Evolutionary conservation across 2,888 invertebrate genomes (phyloP).

Genomic region (Tachina fera): DNA sequence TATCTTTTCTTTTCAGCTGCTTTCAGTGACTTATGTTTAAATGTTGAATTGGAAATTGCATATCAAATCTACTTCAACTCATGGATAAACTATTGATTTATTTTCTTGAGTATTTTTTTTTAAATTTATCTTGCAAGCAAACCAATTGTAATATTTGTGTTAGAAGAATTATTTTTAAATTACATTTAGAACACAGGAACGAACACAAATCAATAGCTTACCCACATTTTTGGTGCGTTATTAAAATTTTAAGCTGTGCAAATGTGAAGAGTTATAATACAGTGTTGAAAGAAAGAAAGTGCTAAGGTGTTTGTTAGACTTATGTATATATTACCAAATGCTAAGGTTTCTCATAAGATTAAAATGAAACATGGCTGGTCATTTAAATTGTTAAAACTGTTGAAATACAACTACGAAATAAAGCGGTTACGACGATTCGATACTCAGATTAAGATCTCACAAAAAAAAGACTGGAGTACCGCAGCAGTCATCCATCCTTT

Average conservation of each 20-base stretch:
- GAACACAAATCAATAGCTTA: conserved; percentile 84
- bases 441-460: too few relatives aligned
- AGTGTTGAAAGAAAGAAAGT: neutral
- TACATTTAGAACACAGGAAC: conserved; percentile 76
- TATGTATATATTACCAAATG: too few relatives aligned
- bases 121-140: neutral
- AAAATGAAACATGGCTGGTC: too few relatives aligned
- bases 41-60: neutral
- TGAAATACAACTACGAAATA: too few relatives aligned
- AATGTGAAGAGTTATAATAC: neutral
- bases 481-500: too few relatives aligned
- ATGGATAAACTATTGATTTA: conserved; percentile 88
- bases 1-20: conserved; percentile 86
- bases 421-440: too few relatives aligned
- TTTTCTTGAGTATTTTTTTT: neutral
- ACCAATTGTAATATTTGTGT: conserved; percentile 1
- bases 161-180: neutral
- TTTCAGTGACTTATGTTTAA: too few relatives aligned
- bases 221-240: conserved; percentile 75
- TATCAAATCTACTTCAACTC: conserved; percentile 82
- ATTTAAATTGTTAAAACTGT: too few relatives aligned
- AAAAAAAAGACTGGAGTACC: too few relatives aligned
- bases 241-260: conserved; percentile 43
- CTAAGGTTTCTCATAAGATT: too few relatives aligned
- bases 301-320: neutral